Percentiles rank a stretch among this genome's conserved stretches.
Evolutionary conservation across 2,113 vertebrate species (phyloP).

Genomic region (Blennius ocellaris): DNA sequence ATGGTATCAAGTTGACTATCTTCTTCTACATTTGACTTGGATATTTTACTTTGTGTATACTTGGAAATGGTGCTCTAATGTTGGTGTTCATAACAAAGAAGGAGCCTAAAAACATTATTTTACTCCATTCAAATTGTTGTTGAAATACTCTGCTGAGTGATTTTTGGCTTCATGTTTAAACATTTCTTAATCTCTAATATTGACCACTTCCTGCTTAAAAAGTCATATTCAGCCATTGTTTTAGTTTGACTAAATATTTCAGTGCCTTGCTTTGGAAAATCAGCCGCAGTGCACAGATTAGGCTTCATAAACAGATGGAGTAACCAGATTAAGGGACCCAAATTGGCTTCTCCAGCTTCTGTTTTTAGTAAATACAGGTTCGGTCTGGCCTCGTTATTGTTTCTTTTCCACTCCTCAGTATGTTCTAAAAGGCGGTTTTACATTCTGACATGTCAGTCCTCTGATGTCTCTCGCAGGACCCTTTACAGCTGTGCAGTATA

Average conservation of each 20-base stretch:
- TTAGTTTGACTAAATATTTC: conserved; percentile 1
- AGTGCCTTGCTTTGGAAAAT: neutral
- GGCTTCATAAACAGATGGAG: neutral
- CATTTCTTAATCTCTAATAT: neutral
- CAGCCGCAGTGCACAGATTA: neutral
- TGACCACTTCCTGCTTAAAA: neutral
- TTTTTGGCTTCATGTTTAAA: too few species aligned
- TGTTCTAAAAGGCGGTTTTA: conserved; percentile 90
- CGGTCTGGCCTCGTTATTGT: conserved; percentile 75
- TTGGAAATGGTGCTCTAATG: too few species aligned
- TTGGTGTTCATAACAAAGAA: too few species aligned
- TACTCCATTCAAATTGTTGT: neutral
- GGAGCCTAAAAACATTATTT: too few species aligned
- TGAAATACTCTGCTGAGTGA: neutral
- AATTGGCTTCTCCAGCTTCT: conserved; percentile 52
- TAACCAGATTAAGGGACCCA: neutral
- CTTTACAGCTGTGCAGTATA: conserved; percentile 87
- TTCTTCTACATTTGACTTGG: too few species aligned
- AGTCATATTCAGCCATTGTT: neutral
- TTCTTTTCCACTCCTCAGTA: conserved; percentile 55
- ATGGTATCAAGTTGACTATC: too few species aligned
- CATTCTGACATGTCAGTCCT: conserved; percentile 83
- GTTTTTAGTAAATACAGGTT: conserved; percentile 87
- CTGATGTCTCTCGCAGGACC: conserved; percentile 87
- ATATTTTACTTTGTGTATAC: too few species aligned